Evolutionary conservation across 2,888 invertebrate genomes (phyloP), one percentile per base, ranked within the genome.

Genomic region (Steinernema carpocapsae): DNA sequence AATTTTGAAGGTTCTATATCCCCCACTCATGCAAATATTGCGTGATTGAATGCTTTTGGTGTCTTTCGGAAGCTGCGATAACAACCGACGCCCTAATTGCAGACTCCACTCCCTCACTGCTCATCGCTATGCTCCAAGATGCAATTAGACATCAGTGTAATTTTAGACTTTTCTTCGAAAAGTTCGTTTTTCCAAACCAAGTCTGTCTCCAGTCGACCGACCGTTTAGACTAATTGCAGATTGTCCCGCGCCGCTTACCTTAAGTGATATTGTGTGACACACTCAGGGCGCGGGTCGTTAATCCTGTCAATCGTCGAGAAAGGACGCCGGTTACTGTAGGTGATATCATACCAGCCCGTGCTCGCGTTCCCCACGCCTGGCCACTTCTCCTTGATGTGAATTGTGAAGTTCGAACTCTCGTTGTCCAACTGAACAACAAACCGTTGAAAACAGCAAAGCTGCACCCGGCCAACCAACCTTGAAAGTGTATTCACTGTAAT

Each of bases 301-400:
- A 82, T 84, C 32, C 76, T 72, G 64, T 84, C 84, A 64, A 84
- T 59, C 4, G 84, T 84, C 19, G 82, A 82, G 72, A 84, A 84
- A 17, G 78, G 80, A 10, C 78, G 74, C 0, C 80, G 80, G 59
- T 76, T 75, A 17, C 78, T 77, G 70, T 76, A 82, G 19, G 83
- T 84, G 72, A 84, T 72, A 56, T 84, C 81, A 56, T 76, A 80
- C 84, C 84, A 84, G 10, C 79, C 82, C 19, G 79, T 76, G 10
- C 80, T 78, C 0, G 84, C 84, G 70, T 84, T 84, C 45, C 84
- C 77, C 3, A 37, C 48, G 12, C 59, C 70, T 17, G 77, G 72
- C 72, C 59, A 72, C 22, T 48, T 24, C 24, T 42, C 71, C 19
- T 76, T 59, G 17, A 76, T 64, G 22, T 29, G 22, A 26, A 76